These are phyloP conservation scores for zebrafish (Danio rerio) DNA, from an alignment of 2,113 vertebrate species.

Conservation along the genomic window GRCz12tu NC_133190.1:44401001-44401500, in stretches of 20 bases:
- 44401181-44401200: background rate
- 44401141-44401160: background rate
- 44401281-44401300: background rate
- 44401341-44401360: background rate
- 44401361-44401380: constrained; percentile 8
- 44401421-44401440: background rate
- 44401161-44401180: background rate
- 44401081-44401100: background rate
- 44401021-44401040: background rate
- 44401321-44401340: background rate
- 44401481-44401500: background rate
- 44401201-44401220: background rate
- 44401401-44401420: background rate
- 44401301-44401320: constrained; percentile 8
- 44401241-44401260: background rate
- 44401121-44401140: background rate
- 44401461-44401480: background rate
- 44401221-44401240: background rate
- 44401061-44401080: background rate
- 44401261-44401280: background rate
- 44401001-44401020: background rate
- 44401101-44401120: background rate
- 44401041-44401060: constrained; percentile 1
- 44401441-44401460: background rate
- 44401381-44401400: background rate